These are phyloP conservation scores for Nomada goodeniana DNA, from an alignment of 2,888 invertebrate species.

Conservation along the genomic window DNA sequence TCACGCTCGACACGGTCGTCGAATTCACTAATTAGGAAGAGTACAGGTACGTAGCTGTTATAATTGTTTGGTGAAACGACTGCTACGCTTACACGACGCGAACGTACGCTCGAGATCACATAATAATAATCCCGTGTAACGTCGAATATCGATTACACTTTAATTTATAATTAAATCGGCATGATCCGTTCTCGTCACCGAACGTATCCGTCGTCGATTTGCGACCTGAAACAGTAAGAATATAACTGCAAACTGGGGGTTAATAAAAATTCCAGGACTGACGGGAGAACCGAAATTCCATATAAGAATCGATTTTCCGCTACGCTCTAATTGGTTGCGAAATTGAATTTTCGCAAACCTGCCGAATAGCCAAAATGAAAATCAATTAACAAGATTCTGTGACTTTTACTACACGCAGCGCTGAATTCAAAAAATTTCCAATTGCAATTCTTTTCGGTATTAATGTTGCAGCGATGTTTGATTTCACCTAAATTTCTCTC, in stretches of 20 bases:
- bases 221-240: constrained; percentile 59
- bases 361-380: background rate
- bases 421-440: background rate
- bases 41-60: constrained; percentile 14
- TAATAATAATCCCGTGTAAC: constrained; percentile 30
- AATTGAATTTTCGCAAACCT: background rate
- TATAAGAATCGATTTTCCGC: too few species aligned
- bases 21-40: constrained; percentile 29
- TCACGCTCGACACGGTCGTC: background rate
- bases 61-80: constrained; percentile 22
- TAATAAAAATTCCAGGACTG: background rate
- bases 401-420: background rate
- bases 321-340: too few species aligned
- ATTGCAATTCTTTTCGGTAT: too few species aligned
- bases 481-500: too few species aligned
- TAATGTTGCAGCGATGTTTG: too few species aligned
- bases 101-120: constrained; percentile 14
- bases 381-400: background rate
- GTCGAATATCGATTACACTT: constrained; percentile 49
- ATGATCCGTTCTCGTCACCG: constrained; percentile 13
- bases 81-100: constrained; percentile 20
- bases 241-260: background rate
- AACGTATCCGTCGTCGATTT: constrained; percentile 40
- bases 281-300: too few species aligned
- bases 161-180: constrained; percentile 23